Percentiles rank a stretch among this genome's conserved stretches.
Conservation (phyloP, 2,113 vertebrate genomes). For the Octodon degus region DNA sequence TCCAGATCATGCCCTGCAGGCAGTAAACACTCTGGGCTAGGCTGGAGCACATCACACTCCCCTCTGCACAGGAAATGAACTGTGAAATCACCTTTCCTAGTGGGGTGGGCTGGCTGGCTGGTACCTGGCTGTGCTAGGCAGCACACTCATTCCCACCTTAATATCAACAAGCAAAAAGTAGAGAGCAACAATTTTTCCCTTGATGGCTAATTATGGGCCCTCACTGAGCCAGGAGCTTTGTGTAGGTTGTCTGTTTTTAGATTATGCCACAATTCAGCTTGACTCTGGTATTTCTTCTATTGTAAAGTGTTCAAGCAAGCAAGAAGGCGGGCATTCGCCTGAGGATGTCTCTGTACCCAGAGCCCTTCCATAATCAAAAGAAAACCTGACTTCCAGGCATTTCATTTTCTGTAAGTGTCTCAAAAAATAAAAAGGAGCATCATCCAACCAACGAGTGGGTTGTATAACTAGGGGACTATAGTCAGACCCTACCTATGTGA, state of each 20-base stretch:
- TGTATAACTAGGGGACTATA: not conserved
- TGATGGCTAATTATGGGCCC: not conserved
- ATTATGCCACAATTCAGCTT: not conserved
- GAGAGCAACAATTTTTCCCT: not conserved
- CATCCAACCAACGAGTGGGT: not conserved
- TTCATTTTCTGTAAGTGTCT: not conserved
- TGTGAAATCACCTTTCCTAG: not conserved
- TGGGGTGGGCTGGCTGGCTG: not conserved
- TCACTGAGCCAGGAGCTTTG: not conserved
- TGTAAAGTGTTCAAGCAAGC: conserved; percentile 25
- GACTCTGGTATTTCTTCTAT: not conserved
- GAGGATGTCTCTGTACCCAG: not conserved
- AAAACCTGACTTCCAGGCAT: not conserved
- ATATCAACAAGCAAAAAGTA: not conserved
- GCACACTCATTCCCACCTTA: not conserved
- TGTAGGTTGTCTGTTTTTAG: not conserved
- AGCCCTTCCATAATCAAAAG: not conserved
- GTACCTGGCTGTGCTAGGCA: not conserved
- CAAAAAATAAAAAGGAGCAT: not conserved
- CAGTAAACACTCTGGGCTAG: not conserved
- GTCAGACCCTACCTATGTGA: not conserved
- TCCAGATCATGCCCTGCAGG: not conserved
- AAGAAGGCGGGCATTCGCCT: not conserved
- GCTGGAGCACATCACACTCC: not conserved
- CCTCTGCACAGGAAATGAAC: not conserved